Conservation (phyloP, 2,797 vertebrate genomes). For the Lutra lutra region DNA sequence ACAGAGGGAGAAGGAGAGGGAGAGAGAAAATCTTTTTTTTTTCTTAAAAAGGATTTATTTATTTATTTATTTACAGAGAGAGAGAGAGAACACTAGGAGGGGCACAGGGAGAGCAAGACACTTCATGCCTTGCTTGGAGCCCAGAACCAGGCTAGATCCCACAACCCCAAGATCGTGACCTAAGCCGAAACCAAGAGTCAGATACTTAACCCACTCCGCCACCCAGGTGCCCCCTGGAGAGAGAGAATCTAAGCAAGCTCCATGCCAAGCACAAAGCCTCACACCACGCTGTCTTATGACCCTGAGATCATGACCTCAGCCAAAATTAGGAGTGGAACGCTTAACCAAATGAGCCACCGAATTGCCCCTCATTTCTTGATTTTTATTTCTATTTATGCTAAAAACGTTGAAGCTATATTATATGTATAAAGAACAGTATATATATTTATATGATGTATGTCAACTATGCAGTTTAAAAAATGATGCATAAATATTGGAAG, state of each 20-base stretch:
- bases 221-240: not conserved
- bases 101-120: not conserved
- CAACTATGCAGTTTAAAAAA: not conserved
- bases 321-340: not conserved
- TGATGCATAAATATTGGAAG: not conserved
- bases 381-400: not conserved
- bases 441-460: not conserved
- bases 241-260: not conserved
- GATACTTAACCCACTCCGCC: not conserved
- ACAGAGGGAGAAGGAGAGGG: not conserved
- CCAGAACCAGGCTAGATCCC: fast-evolving
- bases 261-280: not conserved
- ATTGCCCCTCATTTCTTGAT: not conserved
- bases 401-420: not conserved
- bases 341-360: not conserved
- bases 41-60: not conserved
- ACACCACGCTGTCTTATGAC: not conserved
- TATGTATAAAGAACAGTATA: not conserved
- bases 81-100: not conserved
- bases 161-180: not conserved
- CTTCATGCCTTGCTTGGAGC: not conserved
- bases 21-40: not conserved
- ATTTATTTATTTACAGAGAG: not conserved
- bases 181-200: not conserved
- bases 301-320: not conserved